phyloP scores from a whole-genome alignment of 2,113 vertebrate genomes.

The Eurystomus gularis region DNA sequence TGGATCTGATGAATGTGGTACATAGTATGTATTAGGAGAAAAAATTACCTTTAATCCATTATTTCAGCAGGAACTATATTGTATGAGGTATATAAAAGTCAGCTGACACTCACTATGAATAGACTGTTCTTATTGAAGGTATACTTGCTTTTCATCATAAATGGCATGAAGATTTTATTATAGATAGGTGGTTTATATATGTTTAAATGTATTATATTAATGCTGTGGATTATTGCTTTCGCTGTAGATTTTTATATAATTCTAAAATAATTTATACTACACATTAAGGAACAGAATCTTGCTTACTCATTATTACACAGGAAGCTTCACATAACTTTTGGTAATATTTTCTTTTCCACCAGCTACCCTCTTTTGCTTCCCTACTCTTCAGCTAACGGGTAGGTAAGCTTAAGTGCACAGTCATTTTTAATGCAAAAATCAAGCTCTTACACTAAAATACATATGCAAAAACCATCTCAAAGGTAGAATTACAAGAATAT shows the following conservation, averaged over 20 bases:
- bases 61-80: not conserved
- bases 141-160: not conserved
- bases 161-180: not conserved
- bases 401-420: not conserved
- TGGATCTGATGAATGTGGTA: not conserved
- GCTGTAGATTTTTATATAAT: not conserved
- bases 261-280: not conserved
- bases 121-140: not conserved
- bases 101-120: not conserved
- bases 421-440: not conserved
- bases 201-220: not conserved
- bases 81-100: not conserved
- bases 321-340: not conserved
- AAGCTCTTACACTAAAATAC: not conserved
- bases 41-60: not conserved
- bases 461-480: not conserved
- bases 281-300: not conserved
- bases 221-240: not conserved
- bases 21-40: not conserved
- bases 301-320: not conserved
- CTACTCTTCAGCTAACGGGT: not conserved
- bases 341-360: not conserved
- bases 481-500: not conserved
- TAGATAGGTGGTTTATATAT: not conserved
- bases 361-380: not conserved